Percentiles rank a stretch among this genome's conserved stretches.
Conservation (phyloP, 2,113 vertebrate species). For the Python bivittatus region DNA sequence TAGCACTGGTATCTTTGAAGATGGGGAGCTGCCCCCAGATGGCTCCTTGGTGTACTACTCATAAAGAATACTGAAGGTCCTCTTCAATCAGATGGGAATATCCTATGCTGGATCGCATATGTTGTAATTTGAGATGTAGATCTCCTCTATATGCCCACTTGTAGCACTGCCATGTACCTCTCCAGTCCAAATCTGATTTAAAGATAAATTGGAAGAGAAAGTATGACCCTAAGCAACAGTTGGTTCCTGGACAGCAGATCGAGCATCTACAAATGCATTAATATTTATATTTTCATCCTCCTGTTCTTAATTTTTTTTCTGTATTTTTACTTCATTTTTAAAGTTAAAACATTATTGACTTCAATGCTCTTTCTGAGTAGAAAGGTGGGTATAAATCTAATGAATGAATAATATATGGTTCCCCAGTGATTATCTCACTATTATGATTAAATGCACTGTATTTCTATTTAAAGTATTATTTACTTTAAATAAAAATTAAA, state of each 20-base stretch:
- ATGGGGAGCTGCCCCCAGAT: not conserved
- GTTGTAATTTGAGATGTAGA: not conserved
- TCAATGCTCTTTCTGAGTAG: not conserved
- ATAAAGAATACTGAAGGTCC: not conserved
- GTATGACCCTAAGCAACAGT: not conserved
- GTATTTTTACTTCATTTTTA: not conserved
- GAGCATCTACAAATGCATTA: not conserved
- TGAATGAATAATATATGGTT: not conserved
- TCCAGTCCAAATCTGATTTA: not conserved
- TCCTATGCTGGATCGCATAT: not conserved
- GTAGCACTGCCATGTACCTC: not conserved
- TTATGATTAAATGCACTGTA: not conserved
- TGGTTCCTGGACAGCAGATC: not conserved
- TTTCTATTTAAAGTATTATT: not conserved
- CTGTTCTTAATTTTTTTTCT: not conserved
- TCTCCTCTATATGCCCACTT: not conserved
- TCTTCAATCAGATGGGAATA: not conserved
- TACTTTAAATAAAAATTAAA: not conserved
- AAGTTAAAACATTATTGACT: not conserved
- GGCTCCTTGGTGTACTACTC: not conserved
- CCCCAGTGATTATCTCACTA: no score
- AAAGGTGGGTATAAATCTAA: not conserved
- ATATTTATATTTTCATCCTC: not conserved
- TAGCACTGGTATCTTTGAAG: not conserved
- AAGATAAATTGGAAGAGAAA: not conserved